Conservation (phyloP, 2,113 vertebrate species). For the Carassius auratus region DNA sequence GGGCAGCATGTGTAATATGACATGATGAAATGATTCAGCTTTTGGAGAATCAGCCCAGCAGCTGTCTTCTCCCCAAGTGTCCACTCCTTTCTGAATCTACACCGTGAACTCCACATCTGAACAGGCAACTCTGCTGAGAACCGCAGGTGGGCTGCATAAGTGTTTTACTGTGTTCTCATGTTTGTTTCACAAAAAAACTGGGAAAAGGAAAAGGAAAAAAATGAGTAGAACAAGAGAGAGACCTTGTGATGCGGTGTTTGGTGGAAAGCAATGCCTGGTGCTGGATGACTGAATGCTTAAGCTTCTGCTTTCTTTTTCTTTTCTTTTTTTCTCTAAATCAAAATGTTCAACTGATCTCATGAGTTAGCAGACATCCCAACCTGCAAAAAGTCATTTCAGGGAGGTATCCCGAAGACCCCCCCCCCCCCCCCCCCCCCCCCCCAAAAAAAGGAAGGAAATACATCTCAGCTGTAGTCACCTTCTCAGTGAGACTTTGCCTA, state of each 20-base stretch:
- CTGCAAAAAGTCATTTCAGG: too few species aligned
- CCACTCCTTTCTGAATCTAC: conserved; percentile 6
- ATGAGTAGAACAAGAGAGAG: neutral
- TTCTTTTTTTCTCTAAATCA: neutral
- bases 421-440: too few species aligned
- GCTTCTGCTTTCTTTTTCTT: neutral
- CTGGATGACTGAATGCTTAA: neutral
- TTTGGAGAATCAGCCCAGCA: neutral
- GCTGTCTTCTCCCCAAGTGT: neutral
- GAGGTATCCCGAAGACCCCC: too few species aligned
- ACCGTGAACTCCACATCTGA: conserved; percentile 57
- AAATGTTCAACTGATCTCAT: conserved; percentile 33
- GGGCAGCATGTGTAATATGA: neutral
- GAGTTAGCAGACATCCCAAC: too few species aligned
- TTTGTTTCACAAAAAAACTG: neutral
- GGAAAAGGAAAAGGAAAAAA: neutral
- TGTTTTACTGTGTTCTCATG: conserved; percentile 59
- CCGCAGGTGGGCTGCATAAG: conserved; percentile 63
- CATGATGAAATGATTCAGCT: conserved; percentile 23
- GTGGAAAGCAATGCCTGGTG: neutral
- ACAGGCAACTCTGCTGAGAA: conserved; percentile 44
- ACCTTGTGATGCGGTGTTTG: neutral
- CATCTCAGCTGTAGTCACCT: too few species aligned
- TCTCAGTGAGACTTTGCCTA: too few species aligned
- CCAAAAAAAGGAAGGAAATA: too few species aligned